Base-by-base conservation (phyloP, 2,888 invertebrate genomes). In the Diaprepes abbreviatus region DNA sequence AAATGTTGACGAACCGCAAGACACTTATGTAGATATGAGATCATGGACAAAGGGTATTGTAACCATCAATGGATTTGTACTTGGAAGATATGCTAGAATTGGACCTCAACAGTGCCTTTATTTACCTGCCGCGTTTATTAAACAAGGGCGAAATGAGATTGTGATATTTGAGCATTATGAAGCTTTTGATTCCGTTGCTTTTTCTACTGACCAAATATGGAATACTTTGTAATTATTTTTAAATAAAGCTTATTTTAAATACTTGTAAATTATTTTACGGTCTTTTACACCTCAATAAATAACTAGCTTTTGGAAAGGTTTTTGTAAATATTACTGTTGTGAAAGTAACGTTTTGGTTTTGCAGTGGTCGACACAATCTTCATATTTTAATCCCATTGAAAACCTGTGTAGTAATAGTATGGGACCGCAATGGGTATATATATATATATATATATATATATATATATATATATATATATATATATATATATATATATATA, bases 51-150 rank as follows among this genome's bases (percentile, higher is more conserved):
- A 95, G 87, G 96, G 96, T 0, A 88, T 92, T 66, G 90, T 92
- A 0, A 93, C 93, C 83, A 84, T 96, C 0, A 97, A 97, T 81
- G 93, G 92, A 0, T 89, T 92, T 78, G 94, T 95, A 80, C 86
- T 97, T 17, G 96, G 96, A 0, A 88, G 96, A 50, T 95, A 95
- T 83, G 90, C 91, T 0, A 79, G 86, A 1, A 86, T 88, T 21
- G 96, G 96, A 0, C 96, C 96, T 0, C 93, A 94, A 83, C 86
- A 91, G 66, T 93, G 93, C 0, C 85, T 95, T 0, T 96, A 94
- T 82, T 85, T 95, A 21, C 96, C 96, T 0, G 92, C 90, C 0
- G 89, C 92, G 0, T 88, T 91, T 80, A 86, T 94, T 21, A 87
- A 85, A 43, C 75, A 79, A 12, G 90, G 90, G 9, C 66, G 66